phyloP scores from a whole-genome alignment of 2,113 vertebrate species.

The Oryzias melastigma region DNA sequence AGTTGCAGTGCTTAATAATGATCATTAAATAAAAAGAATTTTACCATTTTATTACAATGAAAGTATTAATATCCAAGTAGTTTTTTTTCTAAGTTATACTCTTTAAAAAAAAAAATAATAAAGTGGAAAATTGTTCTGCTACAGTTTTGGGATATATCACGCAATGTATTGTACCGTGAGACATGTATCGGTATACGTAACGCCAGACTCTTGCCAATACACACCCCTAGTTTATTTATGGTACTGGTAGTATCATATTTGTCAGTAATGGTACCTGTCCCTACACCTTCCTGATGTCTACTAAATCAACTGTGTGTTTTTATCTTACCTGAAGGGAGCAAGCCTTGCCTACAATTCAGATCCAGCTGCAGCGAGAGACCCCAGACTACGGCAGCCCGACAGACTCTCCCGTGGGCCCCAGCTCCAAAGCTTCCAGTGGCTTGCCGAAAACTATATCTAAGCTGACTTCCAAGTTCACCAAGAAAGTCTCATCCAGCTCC shows the following conservation, averaged over 20 bases:
- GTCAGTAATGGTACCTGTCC: background rate
- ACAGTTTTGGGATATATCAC: too few relatives aligned
- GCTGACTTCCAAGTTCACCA: conserved; percentile 96
- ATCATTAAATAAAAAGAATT: too few relatives aligned
- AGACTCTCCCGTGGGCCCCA: conserved; percentile 85
- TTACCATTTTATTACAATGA: too few relatives aligned
- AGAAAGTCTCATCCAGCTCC: conserved; percentile 87
- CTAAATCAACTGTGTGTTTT: background rate
- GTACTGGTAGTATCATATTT: too few relatives aligned
- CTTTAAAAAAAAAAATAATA: too few relatives aligned
- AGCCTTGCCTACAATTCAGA: conserved; percentile 93
- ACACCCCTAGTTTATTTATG: background rate
- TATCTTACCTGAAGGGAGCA: conserved; percentile 83
- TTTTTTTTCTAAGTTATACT: too few relatives aligned
- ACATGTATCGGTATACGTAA: too few relatives aligned
- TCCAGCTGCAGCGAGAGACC: conserved; percentile 91
- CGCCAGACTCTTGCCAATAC: too few relatives aligned
- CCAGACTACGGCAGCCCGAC: conserved; percentile 83
- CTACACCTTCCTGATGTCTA: background rate
- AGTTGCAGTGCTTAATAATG: too few relatives aligned
- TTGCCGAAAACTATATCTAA: conserved; percentile 97
- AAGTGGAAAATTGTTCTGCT: too few relatives aligned
- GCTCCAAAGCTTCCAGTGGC: conserved; percentile 88
- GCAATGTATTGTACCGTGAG: too few relatives aligned
- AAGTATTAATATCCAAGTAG: too few relatives aligned